A percentile compares a stretch with the other conserved stretches of the same genome.
Evolutionary conservation across 2,797 vertebrate genomes (phyloP).

Genomic region (Malacoraja senta): DNA sequence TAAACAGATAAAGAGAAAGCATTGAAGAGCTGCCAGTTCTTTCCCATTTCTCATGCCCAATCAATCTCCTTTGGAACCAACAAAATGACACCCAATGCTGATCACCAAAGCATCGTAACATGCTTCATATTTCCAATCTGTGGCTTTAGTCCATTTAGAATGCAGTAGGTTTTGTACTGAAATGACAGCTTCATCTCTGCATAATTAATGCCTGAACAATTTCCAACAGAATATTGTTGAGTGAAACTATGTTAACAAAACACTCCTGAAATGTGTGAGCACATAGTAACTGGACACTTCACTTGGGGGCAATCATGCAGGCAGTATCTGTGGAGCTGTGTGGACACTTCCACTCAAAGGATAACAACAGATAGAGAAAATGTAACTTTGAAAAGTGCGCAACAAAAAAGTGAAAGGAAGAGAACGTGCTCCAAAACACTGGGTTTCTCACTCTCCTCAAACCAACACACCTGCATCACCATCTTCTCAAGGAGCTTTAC

Average conservation of each 20-base stretch:
- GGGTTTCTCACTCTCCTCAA: too few species aligned
- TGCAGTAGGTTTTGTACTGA: too few species aligned
- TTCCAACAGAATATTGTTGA: background rate
- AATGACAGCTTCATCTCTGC: background rate
- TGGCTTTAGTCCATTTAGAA: background rate
- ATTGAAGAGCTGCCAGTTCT: background rate
- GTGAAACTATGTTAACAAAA: background rate
- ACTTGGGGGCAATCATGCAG: background rate
- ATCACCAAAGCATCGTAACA: background rate
- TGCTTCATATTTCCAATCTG: background rate
- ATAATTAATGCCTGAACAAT: background rate
- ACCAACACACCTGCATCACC: too few species aligned
- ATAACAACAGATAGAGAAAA: background rate
- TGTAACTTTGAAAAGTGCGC: background rate
- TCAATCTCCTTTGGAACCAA: background rate
- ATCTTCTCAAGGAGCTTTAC: too few species aligned
- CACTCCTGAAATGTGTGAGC: background rate
- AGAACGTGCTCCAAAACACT: background rate
- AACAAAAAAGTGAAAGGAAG: background rate
- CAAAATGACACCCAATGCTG: background rate
- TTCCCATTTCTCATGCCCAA: background rate
- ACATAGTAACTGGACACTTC: background rate
- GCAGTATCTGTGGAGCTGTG: background rate
- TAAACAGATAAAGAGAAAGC: background rate
- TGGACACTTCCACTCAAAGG: background rate